A percentile compares a stretch with the other conserved stretches of the same genome.
phyloP scores from a whole-genome alignment of 2,888 invertebrate genomes.

The Athrips mouffetella region DNA sequence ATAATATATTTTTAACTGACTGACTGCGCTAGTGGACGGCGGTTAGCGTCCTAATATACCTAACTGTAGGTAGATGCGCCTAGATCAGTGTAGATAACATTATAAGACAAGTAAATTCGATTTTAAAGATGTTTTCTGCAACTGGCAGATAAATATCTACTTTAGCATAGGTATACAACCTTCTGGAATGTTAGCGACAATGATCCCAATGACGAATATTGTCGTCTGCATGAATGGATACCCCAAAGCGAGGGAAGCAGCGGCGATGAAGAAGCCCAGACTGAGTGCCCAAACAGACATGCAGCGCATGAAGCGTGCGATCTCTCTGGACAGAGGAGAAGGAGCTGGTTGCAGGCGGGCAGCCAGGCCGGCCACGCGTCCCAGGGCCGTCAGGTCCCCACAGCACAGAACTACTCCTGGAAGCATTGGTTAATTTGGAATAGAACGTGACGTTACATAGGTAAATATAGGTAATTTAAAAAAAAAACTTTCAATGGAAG shows the following conservation, averaged over 20 bases:
- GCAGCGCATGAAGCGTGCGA: conserved; percentile 96
- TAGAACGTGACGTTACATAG: too few species aligned
- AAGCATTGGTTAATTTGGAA: too few species aligned
- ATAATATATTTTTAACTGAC: too few species aligned
- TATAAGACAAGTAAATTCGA: too few species aligned
- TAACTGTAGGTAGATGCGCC: too few species aligned
- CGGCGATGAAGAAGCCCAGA: conserved; percentile 95
- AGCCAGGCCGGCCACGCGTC: conserved; percentile 94
- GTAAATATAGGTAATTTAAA: too few species aligned
- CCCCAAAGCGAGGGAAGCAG: conserved; percentile 94
- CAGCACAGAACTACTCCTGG: conserved; percentile 89
- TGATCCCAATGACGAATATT: conserved; percentile 97
- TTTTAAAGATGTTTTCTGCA: too few species aligned
- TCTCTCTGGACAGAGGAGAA: conserved; percentile 97
- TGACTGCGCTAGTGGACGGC: too few species aligned
- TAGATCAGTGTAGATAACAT: too few species aligned
- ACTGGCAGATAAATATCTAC: neutral
- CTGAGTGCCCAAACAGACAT: conserved; percentile 95
- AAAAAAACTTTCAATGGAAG: too few species aligned
- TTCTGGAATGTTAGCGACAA: conserved; percentile 99
- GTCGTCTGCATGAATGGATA: conserved; percentile 99
- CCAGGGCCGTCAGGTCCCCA: conserved; percentile 90
- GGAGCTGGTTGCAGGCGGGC: conserved; percentile 94
- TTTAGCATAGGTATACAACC: conserved; percentile 50
- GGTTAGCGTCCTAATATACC: too few species aligned